Evolutionary conservation across 2,113 vertebrate genomes (phyloP).

Genomic region (Sylvilagus bachmani): DNA sequence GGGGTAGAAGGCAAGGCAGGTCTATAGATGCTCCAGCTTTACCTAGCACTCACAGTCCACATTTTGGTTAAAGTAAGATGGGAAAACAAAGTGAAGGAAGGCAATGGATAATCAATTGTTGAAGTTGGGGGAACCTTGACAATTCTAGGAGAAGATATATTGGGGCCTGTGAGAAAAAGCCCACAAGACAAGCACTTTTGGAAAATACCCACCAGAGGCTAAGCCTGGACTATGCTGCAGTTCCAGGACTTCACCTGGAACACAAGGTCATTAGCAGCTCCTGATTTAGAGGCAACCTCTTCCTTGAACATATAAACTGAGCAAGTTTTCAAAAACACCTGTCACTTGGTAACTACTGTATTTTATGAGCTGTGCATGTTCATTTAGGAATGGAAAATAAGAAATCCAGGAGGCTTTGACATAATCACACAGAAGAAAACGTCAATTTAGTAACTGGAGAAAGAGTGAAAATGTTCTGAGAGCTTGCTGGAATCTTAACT

Average conservation of each 20-base stretch:
- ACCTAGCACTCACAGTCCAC: background rate
- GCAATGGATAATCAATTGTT: background rate
- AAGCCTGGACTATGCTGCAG: background rate
- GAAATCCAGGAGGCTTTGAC: background rate
- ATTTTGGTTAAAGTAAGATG: background rate
- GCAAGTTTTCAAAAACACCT: slow-evolving; percentile 58
- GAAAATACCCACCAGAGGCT: slow-evolving; percentile 14
- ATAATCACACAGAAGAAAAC: background rate
- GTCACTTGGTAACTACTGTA: slow-evolving; percentile 65
- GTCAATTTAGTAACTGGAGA: slow-evolving; percentile 10
- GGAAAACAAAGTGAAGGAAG: background rate
- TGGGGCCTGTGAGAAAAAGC: background rate
- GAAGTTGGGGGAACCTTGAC: background rate
- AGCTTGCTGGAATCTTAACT: background rate
- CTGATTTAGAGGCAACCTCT: slow-evolving; percentile 52
- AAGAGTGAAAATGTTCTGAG: background rate
- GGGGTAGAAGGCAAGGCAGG: background rate
- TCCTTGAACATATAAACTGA: slow-evolving; percentile 63
- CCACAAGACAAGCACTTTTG: slow-evolving; percentile 23
- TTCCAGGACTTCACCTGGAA: slow-evolving; percentile 21
- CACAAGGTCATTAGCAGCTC: slow-evolving; percentile 71
- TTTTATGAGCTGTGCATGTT: slow-evolving; percentile 58
- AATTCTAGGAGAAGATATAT: slow-evolving; percentile 27
- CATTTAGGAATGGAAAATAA: slow-evolving; percentile 26
- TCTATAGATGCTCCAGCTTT: background rate